These are phyloP conservation scores for Drosophila fungiperda DNA, from an alignment of 2,888 invertebrate genomes.

Conservation along the genomic window DNA sequence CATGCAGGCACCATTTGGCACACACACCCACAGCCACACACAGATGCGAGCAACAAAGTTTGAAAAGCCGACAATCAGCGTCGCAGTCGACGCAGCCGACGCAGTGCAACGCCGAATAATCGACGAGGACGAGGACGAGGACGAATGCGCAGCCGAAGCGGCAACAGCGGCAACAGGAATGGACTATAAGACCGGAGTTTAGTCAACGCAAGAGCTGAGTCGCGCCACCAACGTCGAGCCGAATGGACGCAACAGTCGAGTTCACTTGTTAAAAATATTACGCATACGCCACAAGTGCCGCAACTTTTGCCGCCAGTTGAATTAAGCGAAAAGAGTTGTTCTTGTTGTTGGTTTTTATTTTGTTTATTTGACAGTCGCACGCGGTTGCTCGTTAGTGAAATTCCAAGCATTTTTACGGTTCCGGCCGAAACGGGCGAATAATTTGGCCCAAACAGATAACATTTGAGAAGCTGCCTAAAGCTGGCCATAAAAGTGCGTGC, in stretches of 20 bases:
- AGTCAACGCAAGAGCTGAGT: constrained; percentile 64
- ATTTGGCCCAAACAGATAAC: constrained; percentile 47
- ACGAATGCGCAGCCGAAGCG: constrained; percentile 46
- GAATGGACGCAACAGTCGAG: constrained; percentile 42
- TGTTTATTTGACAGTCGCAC: constrained; percentile 12
- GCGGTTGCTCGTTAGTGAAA: constrained; percentile 64
- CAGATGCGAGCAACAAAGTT: constrained; percentile 26
- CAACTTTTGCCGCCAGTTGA: constrained; percentile 30
- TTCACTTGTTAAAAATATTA: constrained; percentile 34
- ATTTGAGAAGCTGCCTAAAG: constrained; percentile 24
- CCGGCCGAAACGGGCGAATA: constrained; percentile 36
- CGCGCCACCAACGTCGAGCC: constrained; percentile 69
- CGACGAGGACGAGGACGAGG: constrained; percentile 10
- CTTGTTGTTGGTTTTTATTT: constrained; percentile 6
- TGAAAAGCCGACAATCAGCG: constrained; percentile 42
- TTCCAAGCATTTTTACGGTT: constrained; percentile 46
- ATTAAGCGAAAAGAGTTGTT: constrained; percentile 33
- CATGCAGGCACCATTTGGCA: constrained; percentile 45
- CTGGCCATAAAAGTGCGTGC: constrained; percentile 72
- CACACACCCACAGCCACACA: constrained; percentile 18
- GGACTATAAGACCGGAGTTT: constrained; percentile 66
- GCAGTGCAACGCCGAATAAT: constrained; percentile 46
- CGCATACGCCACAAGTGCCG: constrained; percentile 61
- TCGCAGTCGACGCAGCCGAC: constrained; percentile 26
- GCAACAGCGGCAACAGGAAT: constrained; percentile 46